Evolutionary conservation across 1,140 invertebrate species (phyloP).

Genomic region (Cherax quadricarinatus): DNA sequence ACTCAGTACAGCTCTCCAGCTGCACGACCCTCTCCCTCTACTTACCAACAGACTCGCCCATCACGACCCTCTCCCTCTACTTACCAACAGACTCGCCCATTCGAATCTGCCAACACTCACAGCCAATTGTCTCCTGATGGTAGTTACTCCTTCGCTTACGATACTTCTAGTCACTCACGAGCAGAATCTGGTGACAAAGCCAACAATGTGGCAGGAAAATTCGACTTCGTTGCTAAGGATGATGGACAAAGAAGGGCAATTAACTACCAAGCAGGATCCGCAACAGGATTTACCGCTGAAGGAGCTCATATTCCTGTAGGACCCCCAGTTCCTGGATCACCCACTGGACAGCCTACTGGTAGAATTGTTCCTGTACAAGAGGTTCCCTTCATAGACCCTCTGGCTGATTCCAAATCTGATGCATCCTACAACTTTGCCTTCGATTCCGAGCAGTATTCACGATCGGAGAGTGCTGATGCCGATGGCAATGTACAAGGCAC

Average conservation of each 20-base stretch:
- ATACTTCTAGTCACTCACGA: constrained; percentile 66
- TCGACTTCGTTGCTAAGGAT: constrained; percentile 68
- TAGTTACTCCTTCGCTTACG: constrained; percentile 68
- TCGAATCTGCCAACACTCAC: constrained; percentile 64
- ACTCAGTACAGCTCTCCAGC: constrained; percentile 1
- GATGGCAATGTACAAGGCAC: constrained; percentile 75
- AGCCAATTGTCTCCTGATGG: constrained; percentile 59
- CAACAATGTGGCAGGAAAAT: constrained; percentile 66
- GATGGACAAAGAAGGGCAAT: constrained; percentile 59
- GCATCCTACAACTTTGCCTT: constrained; percentile 74
- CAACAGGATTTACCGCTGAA: constrained; percentile 71
- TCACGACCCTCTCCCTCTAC: neutral
- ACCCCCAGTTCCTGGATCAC: constrained; percentile 68
- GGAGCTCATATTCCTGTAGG: constrained; percentile 71
- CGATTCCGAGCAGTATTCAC: constrained; percentile 73
- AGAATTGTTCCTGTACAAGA: constrained; percentile 66
- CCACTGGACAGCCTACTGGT: constrained; percentile 67
- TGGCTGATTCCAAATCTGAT: constrained; percentile 67
- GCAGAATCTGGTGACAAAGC: constrained; percentile 61
- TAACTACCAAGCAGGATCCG: constrained; percentile 67
- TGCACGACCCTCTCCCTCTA: neutral
- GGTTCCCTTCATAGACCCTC: constrained; percentile 66
- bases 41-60: neutral
- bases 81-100: neutral
- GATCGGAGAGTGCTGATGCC: constrained; percentile 72